Base-by-base conservation (phyloP, 2,797 vertebrate species). In the Coendou prehensilis region DNA sequence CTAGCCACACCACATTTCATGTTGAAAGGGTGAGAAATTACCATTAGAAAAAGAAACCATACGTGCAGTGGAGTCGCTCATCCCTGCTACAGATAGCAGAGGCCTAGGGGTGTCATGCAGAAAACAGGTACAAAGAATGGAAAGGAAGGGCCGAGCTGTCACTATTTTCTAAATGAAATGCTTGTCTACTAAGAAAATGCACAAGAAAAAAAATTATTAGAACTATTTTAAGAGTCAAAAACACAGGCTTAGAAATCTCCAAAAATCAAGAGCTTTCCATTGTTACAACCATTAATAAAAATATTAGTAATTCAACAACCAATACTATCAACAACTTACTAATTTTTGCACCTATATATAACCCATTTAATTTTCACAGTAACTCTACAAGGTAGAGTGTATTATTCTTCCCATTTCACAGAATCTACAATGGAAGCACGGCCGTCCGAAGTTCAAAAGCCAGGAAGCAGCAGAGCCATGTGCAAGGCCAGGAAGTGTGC, bases 161-260 rank as follows among this genome's bases (percentile, higher is more conserved):
- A 23, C 30, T 71, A 3, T 92, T 88, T 95, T 67, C 86, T 52
- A 93, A 47, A 85, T 0, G 0, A 80, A 22, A 52, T 37, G 26
- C 67, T 4, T 76, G 17, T 79, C 57, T 80, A 52, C 61, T 37
- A 86, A 41, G 9, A 93, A 80, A 94, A 93, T 30, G 9, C 52
- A 84, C 79, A 33, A 89, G 33, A 83, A 79, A 37, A 59, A 95
- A 63, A 50, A 45, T 45, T 30, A 81, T 69, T 54, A 45, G 17
- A 82, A 93, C 13, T 56, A 59, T 63, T 33, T 8, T 57, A 69
- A 89, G 28, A 75, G 33, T 69, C 75, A 56, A 93, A 96, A 95
- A 45, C 56, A 71, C 41, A 83, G 82, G 9, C 15, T 57, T 17
- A 41, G 50, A 18, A 81, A 59, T 13, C 20, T 81, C 71, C 28